These are phyloP conservation scores for Rhinoraja longicauda DNA, from an alignment of 2,797 vertebrate species.

Conservation along the genomic window DNA sequence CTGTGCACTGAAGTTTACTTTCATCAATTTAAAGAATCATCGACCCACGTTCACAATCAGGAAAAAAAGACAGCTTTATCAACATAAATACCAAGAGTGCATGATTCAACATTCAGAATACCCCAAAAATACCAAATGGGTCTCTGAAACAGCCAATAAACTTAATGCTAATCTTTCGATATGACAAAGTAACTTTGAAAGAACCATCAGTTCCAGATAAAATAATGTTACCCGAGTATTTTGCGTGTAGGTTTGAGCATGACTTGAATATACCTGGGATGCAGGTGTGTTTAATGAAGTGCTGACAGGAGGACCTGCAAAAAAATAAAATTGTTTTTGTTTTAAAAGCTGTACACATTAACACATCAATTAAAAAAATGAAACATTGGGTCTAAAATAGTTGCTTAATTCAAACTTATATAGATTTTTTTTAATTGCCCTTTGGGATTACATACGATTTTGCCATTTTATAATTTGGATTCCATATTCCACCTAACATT, in stretches of 20 bases:
- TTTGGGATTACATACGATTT: neutral
- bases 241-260: constrained; percentile 7
- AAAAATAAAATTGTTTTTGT: neutral
- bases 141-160: neutral
- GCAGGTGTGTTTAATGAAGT: neutral
- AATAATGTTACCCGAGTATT: constrained; percentile 7
- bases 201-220: neutral
- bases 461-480: neutral
- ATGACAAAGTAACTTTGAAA: neutral
- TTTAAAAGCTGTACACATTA: neutral
- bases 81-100: too few relatives aligned
- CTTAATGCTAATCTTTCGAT: neutral
- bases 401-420: neutral
- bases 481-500: neutral
- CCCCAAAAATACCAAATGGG: neutral
- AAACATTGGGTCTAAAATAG: neutral
- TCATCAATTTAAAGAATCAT: too few relatives aligned
- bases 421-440: neutral
- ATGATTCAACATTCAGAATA: neutral
- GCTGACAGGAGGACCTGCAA: constrained; percentile 17
- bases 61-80: neutral
- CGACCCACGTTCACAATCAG: too few relatives aligned
- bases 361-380: neutral
- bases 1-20: too few relatives aligned
- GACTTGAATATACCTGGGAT: constrained; percentile 22